Evolutionary conservation across 2,797 vertebrate genomes (phyloP).

Genomic region (Poeciliopsis turneri): DNA sequence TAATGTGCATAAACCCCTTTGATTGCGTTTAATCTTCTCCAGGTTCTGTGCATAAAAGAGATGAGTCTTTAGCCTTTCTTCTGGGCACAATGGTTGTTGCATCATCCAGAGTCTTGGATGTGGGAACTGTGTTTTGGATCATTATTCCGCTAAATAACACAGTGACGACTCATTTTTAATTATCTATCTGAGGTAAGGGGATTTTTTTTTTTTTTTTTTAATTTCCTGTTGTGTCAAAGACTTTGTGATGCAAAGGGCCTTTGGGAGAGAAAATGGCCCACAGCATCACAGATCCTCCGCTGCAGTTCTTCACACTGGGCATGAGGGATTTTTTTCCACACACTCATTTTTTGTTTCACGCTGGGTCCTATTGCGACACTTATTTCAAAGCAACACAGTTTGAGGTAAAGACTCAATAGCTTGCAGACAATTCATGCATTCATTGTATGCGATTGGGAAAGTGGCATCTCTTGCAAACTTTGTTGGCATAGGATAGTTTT

Average conservation of each 20-base stretch:
- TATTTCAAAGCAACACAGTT: background rate
- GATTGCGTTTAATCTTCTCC: background rate
- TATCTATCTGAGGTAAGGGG: background rate
- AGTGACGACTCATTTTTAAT: background rate
- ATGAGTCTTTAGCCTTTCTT: background rate
- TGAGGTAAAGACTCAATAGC: background rate
- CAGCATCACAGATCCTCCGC: background rate
- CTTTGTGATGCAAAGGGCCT: background rate
- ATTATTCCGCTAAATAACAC: background rate
- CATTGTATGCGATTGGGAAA: background rate
- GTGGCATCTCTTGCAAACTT: background rate
- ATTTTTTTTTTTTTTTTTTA: background rate
- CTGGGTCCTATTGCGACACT: background rate
- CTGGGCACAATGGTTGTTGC: background rate
- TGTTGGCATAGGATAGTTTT: background rate
- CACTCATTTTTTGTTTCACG: background rate
- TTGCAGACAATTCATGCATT: background rate
- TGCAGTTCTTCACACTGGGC: background rate
- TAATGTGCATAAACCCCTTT: background rate
- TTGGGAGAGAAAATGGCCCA: conserved; percentile 1
- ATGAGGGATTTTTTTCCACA: background rate
- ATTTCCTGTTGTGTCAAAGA: background rate
- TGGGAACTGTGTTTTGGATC: background rate
- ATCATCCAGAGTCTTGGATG: no score
- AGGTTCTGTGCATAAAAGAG: background rate